phyloP scores from a whole-genome alignment of 92 coral and sea anemone species.

The Heteractis magnifica region DNA sequence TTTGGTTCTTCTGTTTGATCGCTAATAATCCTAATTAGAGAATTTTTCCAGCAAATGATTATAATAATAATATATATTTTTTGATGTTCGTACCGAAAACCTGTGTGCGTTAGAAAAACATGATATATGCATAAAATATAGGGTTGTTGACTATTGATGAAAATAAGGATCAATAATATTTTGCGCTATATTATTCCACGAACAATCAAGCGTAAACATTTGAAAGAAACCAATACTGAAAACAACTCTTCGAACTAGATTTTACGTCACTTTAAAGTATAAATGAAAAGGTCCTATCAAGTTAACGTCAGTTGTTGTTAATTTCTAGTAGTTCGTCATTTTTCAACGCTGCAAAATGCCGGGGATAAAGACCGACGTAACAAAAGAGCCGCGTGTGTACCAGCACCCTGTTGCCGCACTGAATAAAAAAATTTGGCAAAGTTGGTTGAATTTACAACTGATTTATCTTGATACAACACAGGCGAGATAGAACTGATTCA shows the following conservation, averaged over 20 bases:
- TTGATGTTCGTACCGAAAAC: not conserved
- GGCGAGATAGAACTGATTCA: not conserved
- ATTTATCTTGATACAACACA: not conserved
- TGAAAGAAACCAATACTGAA: not conserved
- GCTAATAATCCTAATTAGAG: not conserved
- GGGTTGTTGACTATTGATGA: not conserved
- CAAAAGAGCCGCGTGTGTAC: conserved; percentile 2
- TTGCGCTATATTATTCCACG: not conserved
- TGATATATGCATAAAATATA: not conserved
- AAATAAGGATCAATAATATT: not conserved
- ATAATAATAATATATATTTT: not conserved
- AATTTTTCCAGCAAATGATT: not conserved
- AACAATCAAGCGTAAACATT: not conserved
- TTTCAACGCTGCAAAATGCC: not conserved
- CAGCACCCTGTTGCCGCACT: conserved; percentile 4
- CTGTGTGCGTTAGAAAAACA: not conserved
- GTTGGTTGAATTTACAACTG: not conserved
- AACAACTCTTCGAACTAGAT: not conserved
- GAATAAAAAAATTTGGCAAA: conserved; percentile 15
- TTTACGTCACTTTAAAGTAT: not conserved
- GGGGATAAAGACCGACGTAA: not conserved
- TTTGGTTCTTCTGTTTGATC: not conserved
- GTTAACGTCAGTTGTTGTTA: not conserved
- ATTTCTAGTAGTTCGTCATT: not conserved
- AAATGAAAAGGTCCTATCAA: not conserved